Conservation (phyloP, 2,888 invertebrate species). For the Drosophila testacea region DNA sequence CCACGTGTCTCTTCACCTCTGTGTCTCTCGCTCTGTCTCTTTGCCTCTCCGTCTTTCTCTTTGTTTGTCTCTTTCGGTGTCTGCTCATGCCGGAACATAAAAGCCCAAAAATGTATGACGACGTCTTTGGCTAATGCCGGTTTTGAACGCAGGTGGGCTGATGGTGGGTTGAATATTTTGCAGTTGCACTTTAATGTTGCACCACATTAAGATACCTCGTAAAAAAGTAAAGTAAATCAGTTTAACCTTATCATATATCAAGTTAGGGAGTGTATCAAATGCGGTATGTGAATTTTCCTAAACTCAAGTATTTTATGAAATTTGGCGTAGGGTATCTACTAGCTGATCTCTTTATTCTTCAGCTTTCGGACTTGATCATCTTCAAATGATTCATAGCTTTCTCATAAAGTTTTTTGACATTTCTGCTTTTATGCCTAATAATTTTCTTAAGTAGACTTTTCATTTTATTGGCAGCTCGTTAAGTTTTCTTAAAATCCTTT, state of each 20-base stretch:
- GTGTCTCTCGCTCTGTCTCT: conserved; percentile 20
- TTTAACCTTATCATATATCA: no score
- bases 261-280: no score
- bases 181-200: not conserved
- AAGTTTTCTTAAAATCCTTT: not conserved
- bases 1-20: conserved; percentile 53
- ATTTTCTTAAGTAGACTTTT: not conserved
- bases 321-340: no score
- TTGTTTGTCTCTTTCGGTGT: conserved; percentile 28
- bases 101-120: conserved; percentile 75
- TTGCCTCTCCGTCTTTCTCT: conserved; percentile 22
- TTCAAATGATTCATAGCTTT: conserved; percentile 19
- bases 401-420: not conserved
- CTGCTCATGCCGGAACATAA: conserved; percentile 73
- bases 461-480: not conserved
- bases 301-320: no score
- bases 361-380: not conserved
- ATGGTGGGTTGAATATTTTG: conserved; percentile 30
- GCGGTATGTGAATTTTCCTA: no score
- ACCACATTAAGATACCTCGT: conserved; percentile 20
- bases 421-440: not conserved
- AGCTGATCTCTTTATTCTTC: no score
- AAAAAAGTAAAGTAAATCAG: not conserved
- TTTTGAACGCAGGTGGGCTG: conserved; percentile 68
- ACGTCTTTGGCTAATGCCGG: conserved; percentile 56